Conservation (phyloP, 2,113 vertebrate species). For the Bothrops jararaca region DNA sequence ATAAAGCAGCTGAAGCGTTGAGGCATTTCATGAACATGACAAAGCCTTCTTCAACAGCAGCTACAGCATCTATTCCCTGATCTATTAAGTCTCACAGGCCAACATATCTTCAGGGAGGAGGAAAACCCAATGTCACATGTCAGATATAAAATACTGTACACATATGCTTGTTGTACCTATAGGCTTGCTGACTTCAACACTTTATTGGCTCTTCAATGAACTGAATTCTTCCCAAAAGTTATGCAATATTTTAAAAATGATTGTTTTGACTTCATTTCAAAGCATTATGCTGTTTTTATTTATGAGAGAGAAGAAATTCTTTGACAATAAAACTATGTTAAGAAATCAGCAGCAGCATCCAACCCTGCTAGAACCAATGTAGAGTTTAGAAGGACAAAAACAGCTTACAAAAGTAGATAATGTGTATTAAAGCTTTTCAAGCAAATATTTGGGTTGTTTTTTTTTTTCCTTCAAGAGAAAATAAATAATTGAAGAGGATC, state of each 20-base stretch:
- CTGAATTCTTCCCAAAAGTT: background rate
- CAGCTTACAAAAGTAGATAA: background rate
- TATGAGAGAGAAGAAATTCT: background rate
- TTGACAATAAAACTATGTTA: background rate
- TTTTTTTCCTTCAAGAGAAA: background rate
- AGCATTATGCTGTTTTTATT: background rate
- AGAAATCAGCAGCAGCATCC: background rate
- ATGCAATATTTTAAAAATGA: background rate
- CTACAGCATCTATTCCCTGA: background rate
- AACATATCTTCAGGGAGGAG: background rate
- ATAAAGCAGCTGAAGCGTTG: background rate
- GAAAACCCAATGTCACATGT: background rate
- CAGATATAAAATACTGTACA: background rate
- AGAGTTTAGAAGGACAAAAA: background rate
- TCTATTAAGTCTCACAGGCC: background rate
- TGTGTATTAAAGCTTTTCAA: background rate
- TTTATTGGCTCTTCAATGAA: conserved; percentile 2
- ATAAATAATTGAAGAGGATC: background rate
- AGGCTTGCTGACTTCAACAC: background rate
- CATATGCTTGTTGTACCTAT: background rate
- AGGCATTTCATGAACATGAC: no score
- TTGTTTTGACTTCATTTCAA: conserved; percentile 24
- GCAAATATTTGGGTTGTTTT: background rate
- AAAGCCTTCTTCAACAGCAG: background rate
- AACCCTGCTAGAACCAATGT: background rate